Evolutionary conservation across 2,888 invertebrate genomes (phyloP).

Genomic region (Leptinotarsa rubiginosa): DNA sequence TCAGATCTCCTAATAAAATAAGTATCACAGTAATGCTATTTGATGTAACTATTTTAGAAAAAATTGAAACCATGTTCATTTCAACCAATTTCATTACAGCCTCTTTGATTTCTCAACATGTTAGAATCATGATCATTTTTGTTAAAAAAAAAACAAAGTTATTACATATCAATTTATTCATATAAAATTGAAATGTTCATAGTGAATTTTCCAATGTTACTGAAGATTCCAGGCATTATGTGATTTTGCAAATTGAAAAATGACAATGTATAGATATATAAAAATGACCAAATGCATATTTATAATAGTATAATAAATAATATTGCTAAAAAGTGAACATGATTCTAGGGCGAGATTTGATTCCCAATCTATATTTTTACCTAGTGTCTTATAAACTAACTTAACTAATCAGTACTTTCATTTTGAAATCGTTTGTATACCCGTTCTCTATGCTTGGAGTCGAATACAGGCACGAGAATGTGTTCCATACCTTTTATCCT

Average conservation of each 20-base stretch:
- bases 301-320: not conserved
- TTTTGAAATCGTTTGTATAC: slow-evolving; percentile 65
- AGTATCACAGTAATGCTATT: slow-evolving; percentile 12
- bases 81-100: slow-evolving; percentile 1
- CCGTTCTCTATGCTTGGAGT: slow-evolving; percentile 64
- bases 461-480: slow-evolving; percentile 65
- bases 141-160: not conserved
- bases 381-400: not conserved
- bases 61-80: not conserved
- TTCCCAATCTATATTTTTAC: no score
- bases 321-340: not conserved
- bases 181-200: not conserved
- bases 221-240: no score
- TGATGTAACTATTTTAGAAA: not conserved
- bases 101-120: not conserved
- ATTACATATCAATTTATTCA: not conserved
- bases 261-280: no score
- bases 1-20: slow-evolving; percentile 6
- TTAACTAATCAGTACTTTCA: slow-evolving; percentile 15
- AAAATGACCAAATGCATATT: no score
- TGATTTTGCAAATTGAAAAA: no score
- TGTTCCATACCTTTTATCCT: slow-evolving; percentile 63
- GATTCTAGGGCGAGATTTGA: not conserved
- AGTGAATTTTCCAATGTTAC: no score
- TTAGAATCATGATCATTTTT: slow-evolving; percentile 8